These are phyloP conservation scores for Mola mola DNA, from an alignment of 2,113 vertebrate genomes.

Conservation along the genomic window DNA sequence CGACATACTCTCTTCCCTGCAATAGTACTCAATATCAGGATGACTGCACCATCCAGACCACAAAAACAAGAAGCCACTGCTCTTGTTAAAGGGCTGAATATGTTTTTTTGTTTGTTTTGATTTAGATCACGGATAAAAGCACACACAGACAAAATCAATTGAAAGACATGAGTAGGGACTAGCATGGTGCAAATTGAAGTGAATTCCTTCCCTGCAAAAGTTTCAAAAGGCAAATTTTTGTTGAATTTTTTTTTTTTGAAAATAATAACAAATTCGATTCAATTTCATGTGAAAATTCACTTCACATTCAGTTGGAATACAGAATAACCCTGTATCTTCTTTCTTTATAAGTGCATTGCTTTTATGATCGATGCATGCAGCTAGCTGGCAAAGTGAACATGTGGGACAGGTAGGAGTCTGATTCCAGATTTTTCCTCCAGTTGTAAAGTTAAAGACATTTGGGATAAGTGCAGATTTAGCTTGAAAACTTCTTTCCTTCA, in stretches of 20 bases:
- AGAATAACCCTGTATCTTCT: background rate
- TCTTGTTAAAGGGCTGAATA: background rate
- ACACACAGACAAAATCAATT: no score
- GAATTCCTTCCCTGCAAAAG: no score
- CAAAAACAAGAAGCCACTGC: background rate
- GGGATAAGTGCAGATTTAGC: background rate
- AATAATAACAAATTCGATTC: no score
- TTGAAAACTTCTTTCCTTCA: no score
- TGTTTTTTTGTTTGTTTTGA: background rate
- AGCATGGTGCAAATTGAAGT: no score
- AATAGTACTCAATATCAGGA: background rate
- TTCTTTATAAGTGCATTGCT: background rate
- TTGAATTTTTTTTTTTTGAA: no score
- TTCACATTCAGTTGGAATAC: no score
- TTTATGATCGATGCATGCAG: background rate
- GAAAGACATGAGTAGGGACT: background rate
- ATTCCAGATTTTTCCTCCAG: background rate
- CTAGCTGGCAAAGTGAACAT: background rate
- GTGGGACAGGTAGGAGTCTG: background rate
- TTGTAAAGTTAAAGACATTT: background rate
- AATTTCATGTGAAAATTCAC: no score
- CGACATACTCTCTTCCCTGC: constrained; percentile 3
- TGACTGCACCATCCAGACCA: background rate
- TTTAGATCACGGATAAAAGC: background rate
- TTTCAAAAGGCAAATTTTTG: no score